phyloP scores from a whole-genome alignment of 2,113 vertebrate species.

The Gorsachius goisagi region DNA sequence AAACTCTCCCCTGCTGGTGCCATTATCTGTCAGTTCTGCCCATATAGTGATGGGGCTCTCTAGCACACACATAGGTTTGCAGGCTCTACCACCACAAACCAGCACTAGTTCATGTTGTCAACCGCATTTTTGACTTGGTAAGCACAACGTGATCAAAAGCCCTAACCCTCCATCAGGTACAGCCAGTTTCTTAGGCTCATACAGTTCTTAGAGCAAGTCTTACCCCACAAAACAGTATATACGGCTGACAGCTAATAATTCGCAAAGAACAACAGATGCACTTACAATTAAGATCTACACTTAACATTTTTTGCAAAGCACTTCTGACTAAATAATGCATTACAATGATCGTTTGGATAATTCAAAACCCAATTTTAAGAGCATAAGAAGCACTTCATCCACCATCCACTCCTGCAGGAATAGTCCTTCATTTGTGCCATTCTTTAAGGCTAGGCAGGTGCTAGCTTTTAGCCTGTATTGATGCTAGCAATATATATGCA shows the following conservation, averaged over 20 bases:
- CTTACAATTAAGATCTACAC: constrained; percentile 25
- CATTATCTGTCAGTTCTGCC: neutral
- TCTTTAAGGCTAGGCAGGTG: neutral
- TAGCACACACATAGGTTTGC: neutral
- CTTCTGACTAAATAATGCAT: constrained; percentile 59
- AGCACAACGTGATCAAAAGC: neutral
- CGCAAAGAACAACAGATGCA: constrained; percentile 45
- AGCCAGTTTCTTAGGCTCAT: neutral
- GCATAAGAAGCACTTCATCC: constrained; percentile 1
- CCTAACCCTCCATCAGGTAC: neutral
- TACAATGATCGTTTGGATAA: constrained; percentile 39
- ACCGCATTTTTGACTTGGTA: neutral
- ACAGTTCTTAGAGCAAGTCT: constrained; percentile 6
- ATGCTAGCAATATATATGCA: neutral
- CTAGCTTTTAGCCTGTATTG: neutral
- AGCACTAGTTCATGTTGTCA: neutral
- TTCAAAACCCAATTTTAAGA: constrained; percentile 44
- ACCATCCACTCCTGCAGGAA: neutral
- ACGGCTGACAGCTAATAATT: constrained; percentile 40
- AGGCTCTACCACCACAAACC: no score
- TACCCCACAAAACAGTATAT: constrained; percentile 6
- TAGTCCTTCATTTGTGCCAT: constrained; percentile 9
- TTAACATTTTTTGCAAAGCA: neutral
- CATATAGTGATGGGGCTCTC: neutral
- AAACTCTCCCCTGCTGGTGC: neutral